A percentile compares a stretch with the other conserved stretches of the same genome.
Conservation (phyloP, 2,113 vertebrate genomes). For the Turdus rufiventris region DNA sequence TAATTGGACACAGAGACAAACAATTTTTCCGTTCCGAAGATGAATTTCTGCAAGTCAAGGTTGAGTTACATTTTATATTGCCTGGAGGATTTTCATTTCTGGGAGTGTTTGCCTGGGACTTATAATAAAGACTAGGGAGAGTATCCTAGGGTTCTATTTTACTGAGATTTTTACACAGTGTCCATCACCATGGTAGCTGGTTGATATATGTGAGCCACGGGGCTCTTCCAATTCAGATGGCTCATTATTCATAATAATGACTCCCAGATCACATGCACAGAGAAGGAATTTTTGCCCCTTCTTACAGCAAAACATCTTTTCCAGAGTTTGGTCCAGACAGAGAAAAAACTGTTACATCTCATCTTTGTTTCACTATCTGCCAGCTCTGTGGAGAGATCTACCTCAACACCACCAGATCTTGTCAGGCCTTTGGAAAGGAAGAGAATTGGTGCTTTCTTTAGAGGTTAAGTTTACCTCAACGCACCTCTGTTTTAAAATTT, state of each 20-base stretch:
- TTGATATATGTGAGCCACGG: background rate
- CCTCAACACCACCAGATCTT: background rate
- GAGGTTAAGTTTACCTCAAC: background rate
- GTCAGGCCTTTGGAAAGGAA: background rate
- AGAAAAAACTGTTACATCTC: background rate
- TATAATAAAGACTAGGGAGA: background rate
- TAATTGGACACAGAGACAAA: slow-evolving; percentile 26
- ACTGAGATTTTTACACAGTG: background rate
- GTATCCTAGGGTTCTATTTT: background rate
- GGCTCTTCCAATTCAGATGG: background rate
- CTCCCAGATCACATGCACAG: background rate
- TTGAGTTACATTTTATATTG: slow-evolving; percentile 38
- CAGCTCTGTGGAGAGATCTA: background rate
- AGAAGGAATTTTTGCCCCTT: background rate
- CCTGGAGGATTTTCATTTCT: slow-evolving; percentile 9
- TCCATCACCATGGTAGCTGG: background rate
- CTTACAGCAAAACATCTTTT: background rate
- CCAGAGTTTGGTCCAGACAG: background rate
- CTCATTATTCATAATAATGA: background rate
- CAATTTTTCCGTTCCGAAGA: background rate
- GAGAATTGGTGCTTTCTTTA: background rate
- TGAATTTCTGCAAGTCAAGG: slow-evolving; percentile 7
- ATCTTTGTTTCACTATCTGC: background rate
- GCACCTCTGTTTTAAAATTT: background rate
- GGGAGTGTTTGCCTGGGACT: background rate